Base-by-base conservation (phyloP, 2,888 invertebrate genomes). In the Melinaea menophilus region DNA sequence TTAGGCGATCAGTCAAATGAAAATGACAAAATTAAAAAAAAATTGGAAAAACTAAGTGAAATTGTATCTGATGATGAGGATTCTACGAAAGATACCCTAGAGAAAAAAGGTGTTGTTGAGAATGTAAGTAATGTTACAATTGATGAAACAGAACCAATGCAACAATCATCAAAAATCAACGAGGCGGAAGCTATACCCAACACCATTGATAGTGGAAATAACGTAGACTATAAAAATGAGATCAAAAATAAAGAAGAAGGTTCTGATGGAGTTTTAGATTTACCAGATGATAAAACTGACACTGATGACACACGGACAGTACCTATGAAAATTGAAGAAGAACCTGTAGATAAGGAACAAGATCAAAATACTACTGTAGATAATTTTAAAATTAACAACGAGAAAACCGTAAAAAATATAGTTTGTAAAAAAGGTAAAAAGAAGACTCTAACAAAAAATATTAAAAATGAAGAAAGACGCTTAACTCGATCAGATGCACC, bases 41-140 rank as follows among this genome's bases (percentile, higher is more conserved):
- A 92, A 71, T 87, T 93, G 34, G 91, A 92, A 72, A 92, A 89
- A 72, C 84, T 92, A 1, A 88, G 92, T 67, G 91, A 92, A 73
- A 91, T 92, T 4, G 92, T 92, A 22, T 91, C 91, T 0, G 92
- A 92, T 72, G 84, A 90, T 65, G 84, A 90, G 71, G 77, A 84
- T 69, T 67, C 55, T n/a, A 72, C 35, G 61, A 46, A 57, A 61
- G 61, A 61, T 55, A 45, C 61, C 22, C 22, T 22, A 57, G 35
- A 62, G 4, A 55, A 57, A 33, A 60, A 61, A 31, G 12, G 64
- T 9, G 56, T n/a, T 41, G 47, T 58, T 48, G 47, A 55, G 12
- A 41, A 37, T 11, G n/a, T 35, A 46, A 55, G 56, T 35, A 51
- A 62, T 35, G 58, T 64, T 47, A 46, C 37, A 58, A 59, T 33